Conservation (phyloP, 2,797 vertebrate genomes). For the Echeneis naucrates region DNA sequence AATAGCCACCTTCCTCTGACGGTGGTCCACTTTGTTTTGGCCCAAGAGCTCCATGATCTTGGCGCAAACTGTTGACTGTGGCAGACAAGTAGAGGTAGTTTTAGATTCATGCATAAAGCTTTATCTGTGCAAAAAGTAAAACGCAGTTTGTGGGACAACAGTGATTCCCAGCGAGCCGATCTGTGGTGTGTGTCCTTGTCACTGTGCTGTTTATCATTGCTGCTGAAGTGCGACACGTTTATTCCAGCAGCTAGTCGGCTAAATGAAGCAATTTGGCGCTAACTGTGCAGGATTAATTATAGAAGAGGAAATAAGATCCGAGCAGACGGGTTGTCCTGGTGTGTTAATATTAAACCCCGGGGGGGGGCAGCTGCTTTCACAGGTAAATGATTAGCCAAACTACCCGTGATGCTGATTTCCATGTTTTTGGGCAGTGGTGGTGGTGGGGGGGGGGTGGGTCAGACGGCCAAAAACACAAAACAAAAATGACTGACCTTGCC, state of each 20-base stretch:
- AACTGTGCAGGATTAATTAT: neutral
- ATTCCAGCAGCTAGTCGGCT: constrained; percentile 19
- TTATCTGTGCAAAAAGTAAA: neutral
- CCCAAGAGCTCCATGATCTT: constrained; percentile 99
- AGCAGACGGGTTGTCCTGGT: accelerated
- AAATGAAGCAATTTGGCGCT: neutral
- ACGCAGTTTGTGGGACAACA: neutral
- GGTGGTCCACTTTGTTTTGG: constrained; percentile 94
- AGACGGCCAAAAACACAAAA: too few relatives aligned
- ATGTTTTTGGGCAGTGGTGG: too few relatives aligned
- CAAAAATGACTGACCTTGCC: constrained; percentile 87
- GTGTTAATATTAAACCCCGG: neutral
- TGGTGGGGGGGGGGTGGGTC: too few relatives aligned
- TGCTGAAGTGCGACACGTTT: neutral
- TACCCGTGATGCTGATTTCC: constrained; percentile 27
- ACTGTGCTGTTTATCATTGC: neutral
- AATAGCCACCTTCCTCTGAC: constrained; percentile 93
- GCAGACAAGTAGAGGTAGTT: constrained; percentile 4
- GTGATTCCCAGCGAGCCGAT: neutral
- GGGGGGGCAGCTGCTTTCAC: constrained; percentile 53
- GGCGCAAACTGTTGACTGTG: constrained; percentile 96
- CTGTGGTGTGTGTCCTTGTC: constrained; percentile 12
- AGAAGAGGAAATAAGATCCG: accelerated
- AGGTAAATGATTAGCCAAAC: constrained; percentile 38
- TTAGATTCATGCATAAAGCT: neutral